Base-by-base conservation (phyloP, 2,113 vertebrate genomes). In the Mobula birostris region DNA sequence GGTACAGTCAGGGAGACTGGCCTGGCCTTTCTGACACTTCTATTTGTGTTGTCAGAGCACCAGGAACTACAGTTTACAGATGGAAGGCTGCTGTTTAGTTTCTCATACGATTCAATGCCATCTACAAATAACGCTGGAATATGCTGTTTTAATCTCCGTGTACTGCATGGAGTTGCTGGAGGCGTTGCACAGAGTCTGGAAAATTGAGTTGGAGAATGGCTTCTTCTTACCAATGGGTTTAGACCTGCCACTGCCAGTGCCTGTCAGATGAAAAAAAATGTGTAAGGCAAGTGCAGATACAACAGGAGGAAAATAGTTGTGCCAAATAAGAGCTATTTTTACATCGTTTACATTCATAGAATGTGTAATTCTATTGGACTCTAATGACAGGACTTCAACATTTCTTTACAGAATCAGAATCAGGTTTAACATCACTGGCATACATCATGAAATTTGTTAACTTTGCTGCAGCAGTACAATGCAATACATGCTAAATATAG, bases 71-170 rank as follows among this genome's bases (percentile, higher is more conserved):
- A 99, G 97, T 98, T 98, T 82, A 99, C 96, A 0, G 98, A 98
- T 0, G 98, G 99, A 96, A 99, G 97, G 96, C 99, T 99, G 97
- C 98, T 98, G 96, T 99, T 99, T 95, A 99, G 98, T 96, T 99
- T 99, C 96, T 99, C 98, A 5, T 96, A 97, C 95, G 98, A 99
- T 94, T 97, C 97, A 0, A 97, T 95, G 78, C 97, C 96, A 24
- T 99, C 98, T 94, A 98, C 96, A 94, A 96, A 96, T 95, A 99
- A 96, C 12, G 97, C 97, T 0, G 98, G 98, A 94, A 97, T 96
- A 66, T 94, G 96, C 94, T 96, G 96, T 0, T 94, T 96, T 9
- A 95, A 96, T 95, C 98, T 96, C 95, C 96, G 97, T 2, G 95
- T 96, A 94, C 94, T 96, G 95, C 97, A 96, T 0, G 98, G 98